phyloP scores from a whole-genome alignment of 2,888 invertebrate genomes.

The Catocala fraxini region DNA sequence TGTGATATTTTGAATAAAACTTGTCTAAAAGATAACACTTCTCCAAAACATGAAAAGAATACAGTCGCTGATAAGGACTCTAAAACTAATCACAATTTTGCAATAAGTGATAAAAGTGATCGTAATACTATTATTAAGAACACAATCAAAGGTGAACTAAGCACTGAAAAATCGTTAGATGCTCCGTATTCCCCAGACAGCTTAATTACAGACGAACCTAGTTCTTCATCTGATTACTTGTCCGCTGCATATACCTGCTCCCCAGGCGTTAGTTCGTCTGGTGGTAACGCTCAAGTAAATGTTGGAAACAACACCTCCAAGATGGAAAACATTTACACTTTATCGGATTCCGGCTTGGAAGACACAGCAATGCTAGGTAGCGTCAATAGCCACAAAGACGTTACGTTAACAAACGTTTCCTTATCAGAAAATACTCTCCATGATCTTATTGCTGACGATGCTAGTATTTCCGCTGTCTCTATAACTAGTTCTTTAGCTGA shows the following conservation, averaged over 20 bases:
- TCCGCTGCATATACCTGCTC: slow-evolving; percentile 76
- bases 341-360: slow-evolving; percentile 83
- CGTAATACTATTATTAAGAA: slow-evolving; percentile 41
- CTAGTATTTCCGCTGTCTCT: slow-evolving; percentile 57
- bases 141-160: slow-evolving; percentile 38
- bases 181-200: slow-evolving; percentile 76
- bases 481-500: slow-evolving; percentile 58
- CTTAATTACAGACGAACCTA: slow-evolving; percentile 75
- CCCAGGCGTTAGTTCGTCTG: slow-evolving; percentile 63
- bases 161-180: slow-evolving; percentile 60
- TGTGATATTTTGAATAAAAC: slow-evolving; percentile 71
- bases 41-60: slow-evolving; percentile 41
- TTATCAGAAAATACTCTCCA: slow-evolving; percentile 79
- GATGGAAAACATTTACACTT: slow-evolving; percentile 77
- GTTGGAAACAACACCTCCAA: slow-evolving; percentile 65
- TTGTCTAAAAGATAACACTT: slow-evolving; percentile 54
- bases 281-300: slow-evolving; percentile 65
- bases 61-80: slow-evolving; percentile 52
- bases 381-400: slow-evolving; percentile 73
- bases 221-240: slow-evolving; percentile 80
- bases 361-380: slow-evolving; percentile 77
- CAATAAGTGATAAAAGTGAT: slow-evolving; percentile 41
- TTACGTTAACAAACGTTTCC: slow-evolving; percentile 74
- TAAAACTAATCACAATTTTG: slow-evolving; percentile 40
- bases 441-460: slow-evolving; percentile 72